phyloP scores from a whole-genome alignment of 2,888 invertebrate species.

The Molanna angustata region DNA sequence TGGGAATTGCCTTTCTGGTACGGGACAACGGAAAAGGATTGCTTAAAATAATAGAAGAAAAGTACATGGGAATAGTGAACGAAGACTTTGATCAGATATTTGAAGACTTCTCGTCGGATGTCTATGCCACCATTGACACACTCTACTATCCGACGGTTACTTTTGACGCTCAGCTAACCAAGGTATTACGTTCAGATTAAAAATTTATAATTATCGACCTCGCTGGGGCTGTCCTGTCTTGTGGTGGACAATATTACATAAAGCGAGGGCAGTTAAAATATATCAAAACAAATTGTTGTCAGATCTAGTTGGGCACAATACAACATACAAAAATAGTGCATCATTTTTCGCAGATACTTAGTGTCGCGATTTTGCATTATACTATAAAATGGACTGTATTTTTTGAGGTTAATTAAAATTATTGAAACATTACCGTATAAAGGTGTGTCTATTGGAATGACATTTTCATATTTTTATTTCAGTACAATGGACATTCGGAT shows the following conservation, averaged over 20 bases:
- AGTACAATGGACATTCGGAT: slow-evolving; percentile 43
- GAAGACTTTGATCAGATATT: slow-evolving; percentile 40
- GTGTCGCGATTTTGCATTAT: no score
- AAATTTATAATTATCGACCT: not conserved
- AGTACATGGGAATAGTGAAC: slow-evolving; percentile 36
- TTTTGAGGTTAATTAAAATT: no score
- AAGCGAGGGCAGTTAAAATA: no score
- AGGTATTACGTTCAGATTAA: slow-evolving; percentile 38
- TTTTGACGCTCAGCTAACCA: slow-evolving; percentile 47
- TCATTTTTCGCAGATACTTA: no score
- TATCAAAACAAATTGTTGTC: no score
- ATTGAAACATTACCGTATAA: no score
- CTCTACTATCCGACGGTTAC: slow-evolving; percentile 50
- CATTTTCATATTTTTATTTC: no score
- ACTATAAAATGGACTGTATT: no score
- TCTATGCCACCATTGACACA: slow-evolving; percentile 45
- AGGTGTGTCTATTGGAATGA: no score
- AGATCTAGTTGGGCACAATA: no score
- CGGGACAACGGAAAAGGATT: slow-evolving; percentile 49
- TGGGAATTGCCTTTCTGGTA: slow-evolving; percentile 47
- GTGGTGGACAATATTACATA: no score
- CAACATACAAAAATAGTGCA: no score
- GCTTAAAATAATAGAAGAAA: slow-evolving; percentile 43
- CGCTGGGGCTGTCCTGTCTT: not conserved
- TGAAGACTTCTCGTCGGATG: slow-evolving; percentile 51